Conservation (phyloP, 2,113 vertebrate species). For the Mesoclemmys tuberculata region DNA sequence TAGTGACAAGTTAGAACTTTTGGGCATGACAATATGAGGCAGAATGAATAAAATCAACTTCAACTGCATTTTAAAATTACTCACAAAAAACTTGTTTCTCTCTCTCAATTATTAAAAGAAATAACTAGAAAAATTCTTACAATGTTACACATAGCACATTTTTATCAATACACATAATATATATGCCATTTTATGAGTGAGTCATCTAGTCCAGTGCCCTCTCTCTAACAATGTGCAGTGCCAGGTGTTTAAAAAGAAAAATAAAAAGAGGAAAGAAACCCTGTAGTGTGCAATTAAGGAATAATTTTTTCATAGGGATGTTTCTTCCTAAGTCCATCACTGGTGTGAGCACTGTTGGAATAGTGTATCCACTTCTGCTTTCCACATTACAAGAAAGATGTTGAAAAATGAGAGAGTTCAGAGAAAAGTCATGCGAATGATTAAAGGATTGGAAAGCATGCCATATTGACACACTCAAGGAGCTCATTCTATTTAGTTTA, state of each 20-base stretch:
- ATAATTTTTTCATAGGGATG: background rate
- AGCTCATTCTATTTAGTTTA: background rate
- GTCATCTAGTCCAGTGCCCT: background rate
- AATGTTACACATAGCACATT: background rate
- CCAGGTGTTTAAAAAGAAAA: background rate
- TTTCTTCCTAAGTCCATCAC: background rate
- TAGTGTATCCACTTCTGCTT: background rate
- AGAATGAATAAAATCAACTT: background rate
- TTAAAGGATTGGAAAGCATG: background rate
- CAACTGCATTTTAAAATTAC: background rate
- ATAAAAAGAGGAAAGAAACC: background rate
- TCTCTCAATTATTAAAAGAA: background rate
- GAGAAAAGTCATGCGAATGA: background rate
- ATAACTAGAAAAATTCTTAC: background rate
- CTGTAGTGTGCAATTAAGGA: background rate
- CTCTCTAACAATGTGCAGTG: background rate
- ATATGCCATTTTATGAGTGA: background rate
- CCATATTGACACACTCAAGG: background rate
- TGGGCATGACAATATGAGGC: background rate
- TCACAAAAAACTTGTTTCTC: fast-evolving
- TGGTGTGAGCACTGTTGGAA: background rate
- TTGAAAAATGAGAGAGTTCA: background rate
- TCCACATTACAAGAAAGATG: background rate
- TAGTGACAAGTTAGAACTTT: background rate
- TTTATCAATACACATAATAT: background rate